Percentiles rank a stretch among this genome's conserved stretches.
phyloP scores from a whole-genome alignment of 2,797 vertebrate genomes.

The Pelodytes ibericus region DNA sequence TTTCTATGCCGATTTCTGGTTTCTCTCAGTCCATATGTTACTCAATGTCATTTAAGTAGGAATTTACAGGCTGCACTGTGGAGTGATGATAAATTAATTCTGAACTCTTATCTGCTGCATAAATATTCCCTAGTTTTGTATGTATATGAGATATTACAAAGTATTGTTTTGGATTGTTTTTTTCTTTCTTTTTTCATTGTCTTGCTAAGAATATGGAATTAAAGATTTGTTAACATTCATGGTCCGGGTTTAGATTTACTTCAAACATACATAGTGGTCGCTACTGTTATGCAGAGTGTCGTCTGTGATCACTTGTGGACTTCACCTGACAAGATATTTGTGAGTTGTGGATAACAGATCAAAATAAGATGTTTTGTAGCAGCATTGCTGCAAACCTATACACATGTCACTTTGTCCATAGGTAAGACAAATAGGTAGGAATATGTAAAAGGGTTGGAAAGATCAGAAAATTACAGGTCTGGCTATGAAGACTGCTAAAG shows the following conservation, averaged over 20 bases:
- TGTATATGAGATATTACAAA: conserved; percentile 56
- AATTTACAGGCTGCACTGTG: conserved; percentile 25
- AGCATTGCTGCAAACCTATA: too few species aligned
- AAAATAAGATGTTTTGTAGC: too few species aligned
- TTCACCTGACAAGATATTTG: too few species aligned
- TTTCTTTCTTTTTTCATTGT: conserved; percentile 23
- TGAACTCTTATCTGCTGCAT: not conserved
- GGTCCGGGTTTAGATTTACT: not conserved
- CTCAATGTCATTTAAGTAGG: conserved; percentile 29
- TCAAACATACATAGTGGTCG: too few species aligned
- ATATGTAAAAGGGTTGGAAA: not conserved
- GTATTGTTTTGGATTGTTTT: conserved; percentile 43
- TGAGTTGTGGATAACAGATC: too few species aligned
- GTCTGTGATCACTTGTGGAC: too few species aligned
- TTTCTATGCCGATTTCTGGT: conserved; percentile 13
- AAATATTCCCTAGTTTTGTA: conserved; percentile 31
- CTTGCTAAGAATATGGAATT: conserved; percentile 28
- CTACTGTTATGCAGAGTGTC: too few species aligned
- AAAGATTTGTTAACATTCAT: conserved; percentile 59
- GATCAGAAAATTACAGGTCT: not conserved
- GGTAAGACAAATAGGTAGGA: too few species aligned
- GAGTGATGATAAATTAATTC: not conserved
- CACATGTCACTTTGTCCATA: too few species aligned
- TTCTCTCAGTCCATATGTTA: conserved; percentile 34
- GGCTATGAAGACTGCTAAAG: not conserved